These are phyloP conservation scores for Parnassius smintheus DNA, from an alignment of 2,888 invertebrate species.

Conservation along the genomic window DNA sequence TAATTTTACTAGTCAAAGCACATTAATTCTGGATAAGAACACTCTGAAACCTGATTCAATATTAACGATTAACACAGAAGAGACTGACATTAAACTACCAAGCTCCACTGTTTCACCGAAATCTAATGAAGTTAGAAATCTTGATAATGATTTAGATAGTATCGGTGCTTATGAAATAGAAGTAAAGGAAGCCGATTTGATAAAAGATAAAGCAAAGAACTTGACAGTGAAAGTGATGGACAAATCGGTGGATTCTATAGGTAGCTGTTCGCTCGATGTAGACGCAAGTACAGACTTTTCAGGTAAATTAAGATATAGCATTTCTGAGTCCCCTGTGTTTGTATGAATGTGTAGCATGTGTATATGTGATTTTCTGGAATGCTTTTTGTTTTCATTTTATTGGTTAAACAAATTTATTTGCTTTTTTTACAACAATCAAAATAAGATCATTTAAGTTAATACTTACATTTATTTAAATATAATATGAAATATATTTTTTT, in stretches of 20 bases:
- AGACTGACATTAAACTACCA: constrained; percentile 70
- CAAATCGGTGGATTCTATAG: constrained; percentile 91
- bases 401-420: constrained; percentile 7
- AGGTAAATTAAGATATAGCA: constrained; percentile 76
- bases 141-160: constrained; percentile 64
- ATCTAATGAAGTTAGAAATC: constrained; percentile 47
- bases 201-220: constrained; percentile 58
- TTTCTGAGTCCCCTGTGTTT: constrained; percentile 28
- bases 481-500: constrained; percentile 16
- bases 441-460: constrained; percentile 1
- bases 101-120: constrained; percentile 73
- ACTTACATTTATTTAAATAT: constrained; percentile 12
- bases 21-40: constrained; percentile 70
- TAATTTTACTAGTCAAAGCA: constrained; percentile 75
- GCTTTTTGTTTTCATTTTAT: constrained; percentile 1
- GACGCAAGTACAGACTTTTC: constrained; percentile 88
- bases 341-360: constrained; percentile 38
- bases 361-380: constrained; percentile 41
- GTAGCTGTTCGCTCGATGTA: constrained; percentile 92
- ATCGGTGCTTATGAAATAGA: constrained; percentile 74
- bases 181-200: constrained; percentile 68
- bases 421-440: constrained; percentile 16
- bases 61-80: constrained; percentile 69
- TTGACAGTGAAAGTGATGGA: constrained; percentile 83
- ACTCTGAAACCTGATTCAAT: constrained; percentile 62